A percentile compares a stretch with the other conserved stretches of the same genome.
Evolutionary conservation across 2,888 invertebrate species (phyloP).

Genomic region (Eupithecia pulchellata): DNA sequence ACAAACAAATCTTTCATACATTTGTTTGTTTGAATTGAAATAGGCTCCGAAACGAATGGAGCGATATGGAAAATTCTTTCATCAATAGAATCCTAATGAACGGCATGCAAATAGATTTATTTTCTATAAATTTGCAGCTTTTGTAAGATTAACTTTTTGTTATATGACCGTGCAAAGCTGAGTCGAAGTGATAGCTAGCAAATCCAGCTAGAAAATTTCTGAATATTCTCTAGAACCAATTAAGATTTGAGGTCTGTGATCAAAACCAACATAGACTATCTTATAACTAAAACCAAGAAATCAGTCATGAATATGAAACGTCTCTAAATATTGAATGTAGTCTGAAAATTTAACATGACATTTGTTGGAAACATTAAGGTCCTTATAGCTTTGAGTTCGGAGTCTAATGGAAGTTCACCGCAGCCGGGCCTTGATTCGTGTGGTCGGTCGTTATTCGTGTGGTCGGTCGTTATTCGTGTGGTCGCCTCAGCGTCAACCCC

Average conservation of each 20-base stretch:
- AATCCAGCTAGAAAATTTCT: not conserved
- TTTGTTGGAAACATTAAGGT: slow-evolving; percentile 39
- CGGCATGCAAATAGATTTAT: no score
- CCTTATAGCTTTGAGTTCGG: slow-evolving; percentile 46
- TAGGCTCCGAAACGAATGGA: no score
- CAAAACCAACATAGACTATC: not conserved
- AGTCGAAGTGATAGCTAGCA: no score
- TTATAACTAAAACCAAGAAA: not conserved
- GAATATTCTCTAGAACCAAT: not conserved
- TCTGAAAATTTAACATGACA: slow-evolving; percentile 35
- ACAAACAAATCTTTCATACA: no score
- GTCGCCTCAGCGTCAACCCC: slow-evolving; percentile 41
- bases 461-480: slow-evolving; percentile 45
- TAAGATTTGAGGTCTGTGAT: not conserved
- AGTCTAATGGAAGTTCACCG: slow-evolving; percentile 60
- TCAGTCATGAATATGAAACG: slow-evolving; percentile 3
- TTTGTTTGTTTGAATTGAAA: no score
- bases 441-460: slow-evolving; percentile 43
- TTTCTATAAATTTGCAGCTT: no score
- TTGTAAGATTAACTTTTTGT: no score
- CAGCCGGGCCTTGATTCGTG: slow-evolving; percentile 45
- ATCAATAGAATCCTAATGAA: no score
- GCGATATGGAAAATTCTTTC: no score
- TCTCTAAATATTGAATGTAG: slow-evolving; percentile 7
- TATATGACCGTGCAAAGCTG: no score